Evolutionary conservation across 2,888 invertebrate genomes (phyloP), one percentile per base, ranked within the genome.

Genomic region (Dryadula phaetusa): DNA sequence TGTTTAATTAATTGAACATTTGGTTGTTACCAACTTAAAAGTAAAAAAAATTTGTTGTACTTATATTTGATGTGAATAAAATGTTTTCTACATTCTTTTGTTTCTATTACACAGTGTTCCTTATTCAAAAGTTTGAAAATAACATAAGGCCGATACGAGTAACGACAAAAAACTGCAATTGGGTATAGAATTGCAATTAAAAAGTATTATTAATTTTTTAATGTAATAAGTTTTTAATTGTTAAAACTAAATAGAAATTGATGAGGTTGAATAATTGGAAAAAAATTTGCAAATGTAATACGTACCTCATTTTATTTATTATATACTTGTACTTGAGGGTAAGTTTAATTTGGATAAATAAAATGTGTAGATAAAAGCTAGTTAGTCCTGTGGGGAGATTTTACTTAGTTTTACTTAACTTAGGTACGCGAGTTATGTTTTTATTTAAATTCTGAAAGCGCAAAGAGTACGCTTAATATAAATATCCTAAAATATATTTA

Each of bases 51-150:
- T 25, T 66, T 66, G 79, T 80, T 86, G 88, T 90, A 89, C 90
- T 88, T 89, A 78, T 85, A 82, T 71, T 76, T 85, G 81, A 83
- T 83, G 76, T 81, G 74, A 77, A 85, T 80, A 83, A 85, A 87
- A 84, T 53, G 67, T 79, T 84, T 79, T 79, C 61, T 75, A 74
- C 62, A 60, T 18, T 69, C 16, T 62, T 72, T 69, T 60, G 64
- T 46, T 71, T 56, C 32, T 47, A 53, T 37, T n/a, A 44, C 44
- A 58, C 2, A 28, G 10, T 34, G 22, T 40, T 18, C n/a, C n/a
- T n/a, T n/a, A n/a, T n/a, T n/a, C n/a, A n/a, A n/a, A n/a, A n/a
- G n/a, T n/a, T n/a, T n/a, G n/a, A n/a, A n/a, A n/a, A n/a, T n/a
- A n/a, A n/a, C n/a, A n/a, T n/a, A n/a, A n/a, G n/a, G n/a, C n/a